Conservation (phyloP, 1,140 invertebrate genomes). For the Globodera rostochiensis region DNA sequence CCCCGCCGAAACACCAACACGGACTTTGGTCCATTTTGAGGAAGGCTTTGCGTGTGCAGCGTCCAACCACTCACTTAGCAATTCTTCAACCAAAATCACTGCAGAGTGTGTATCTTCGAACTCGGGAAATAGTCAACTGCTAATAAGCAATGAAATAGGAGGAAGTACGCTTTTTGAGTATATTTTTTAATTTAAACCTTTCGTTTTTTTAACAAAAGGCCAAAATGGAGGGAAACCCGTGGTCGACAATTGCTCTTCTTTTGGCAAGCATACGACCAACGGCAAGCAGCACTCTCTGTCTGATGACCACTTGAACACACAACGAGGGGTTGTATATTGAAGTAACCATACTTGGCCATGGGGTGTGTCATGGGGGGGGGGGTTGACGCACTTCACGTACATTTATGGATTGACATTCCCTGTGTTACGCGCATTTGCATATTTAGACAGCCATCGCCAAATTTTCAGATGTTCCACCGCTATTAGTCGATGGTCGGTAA, state of each 20-base stretch:
- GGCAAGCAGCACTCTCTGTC: conserved; percentile 50
- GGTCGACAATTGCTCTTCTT: background rate
- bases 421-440: too few relatives aligned
- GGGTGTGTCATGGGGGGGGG: too few relatives aligned
- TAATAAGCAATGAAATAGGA: conserved; percentile 7
- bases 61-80: conserved; percentile 15
- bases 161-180: too few relatives aligned
- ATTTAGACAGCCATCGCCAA: conserved; percentile 43
- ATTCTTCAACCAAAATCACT: conserved; percentile 27
- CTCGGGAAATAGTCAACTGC: conserved; percentile 21
- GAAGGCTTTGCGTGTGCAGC: background rate
- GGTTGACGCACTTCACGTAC: too few relatives aligned
- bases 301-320: conserved; percentile 49
- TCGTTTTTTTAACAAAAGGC: background rate
- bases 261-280: background rate
- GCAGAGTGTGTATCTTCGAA: conserved; percentile 20
- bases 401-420: too few relatives aligned
- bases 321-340: conserved; percentile 35
- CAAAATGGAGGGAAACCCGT: background rate
- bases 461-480: conserved; percentile 52
- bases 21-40: conserved; percentile 23
- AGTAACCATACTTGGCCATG: too few relatives aligned
- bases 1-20: conserved; percentile 37
- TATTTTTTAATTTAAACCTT: background rate
- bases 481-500: conserved; percentile 36